Evolutionary conservation across 2,888 invertebrate species (phyloP).

Genomic region (Atethmia centrago): DNA sequence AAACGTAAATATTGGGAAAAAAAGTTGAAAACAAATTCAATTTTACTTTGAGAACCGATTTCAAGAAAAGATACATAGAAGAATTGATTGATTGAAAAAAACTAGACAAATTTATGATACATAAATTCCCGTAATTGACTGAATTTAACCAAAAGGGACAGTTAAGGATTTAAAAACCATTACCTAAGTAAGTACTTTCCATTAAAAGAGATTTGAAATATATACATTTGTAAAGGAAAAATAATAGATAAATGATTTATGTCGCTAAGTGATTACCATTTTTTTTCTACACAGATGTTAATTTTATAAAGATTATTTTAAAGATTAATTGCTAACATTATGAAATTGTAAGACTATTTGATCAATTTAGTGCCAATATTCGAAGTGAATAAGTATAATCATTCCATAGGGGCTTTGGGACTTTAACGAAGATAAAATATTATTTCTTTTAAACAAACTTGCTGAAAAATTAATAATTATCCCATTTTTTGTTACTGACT

Average conservation of each 20-base stretch:
- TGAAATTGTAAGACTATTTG: neutral
- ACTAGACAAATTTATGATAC: neutral
- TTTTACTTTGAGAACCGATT: neutral
- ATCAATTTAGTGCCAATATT: neutral
- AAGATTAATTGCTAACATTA: neutral
- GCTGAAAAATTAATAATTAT: neutral
- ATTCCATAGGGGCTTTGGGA: neutral
- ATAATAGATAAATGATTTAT: neutral
- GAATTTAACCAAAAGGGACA: neutral
- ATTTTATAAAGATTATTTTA: neutral
- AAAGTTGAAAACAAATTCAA: conserved; percentile 7
- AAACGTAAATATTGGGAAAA: neutral
- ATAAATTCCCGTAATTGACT: conserved; percentile 5
- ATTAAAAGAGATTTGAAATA: conserved; percentile 1
- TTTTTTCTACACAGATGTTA: neutral
- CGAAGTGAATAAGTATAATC: too few relatives aligned
- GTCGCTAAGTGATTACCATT: neutral
- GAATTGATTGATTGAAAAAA: neutral
- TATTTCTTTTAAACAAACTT: neutral
- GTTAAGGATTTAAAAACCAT: conserved; percentile 10
- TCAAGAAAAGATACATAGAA: too few relatives aligned
- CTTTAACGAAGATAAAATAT: neutral
- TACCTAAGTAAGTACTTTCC: neutral
- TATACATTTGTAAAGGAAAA: neutral
- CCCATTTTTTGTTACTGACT: neutral